Conservation (phyloP, 2,888 invertebrate genomes). For the Ctenicera cuprea region DNA sequence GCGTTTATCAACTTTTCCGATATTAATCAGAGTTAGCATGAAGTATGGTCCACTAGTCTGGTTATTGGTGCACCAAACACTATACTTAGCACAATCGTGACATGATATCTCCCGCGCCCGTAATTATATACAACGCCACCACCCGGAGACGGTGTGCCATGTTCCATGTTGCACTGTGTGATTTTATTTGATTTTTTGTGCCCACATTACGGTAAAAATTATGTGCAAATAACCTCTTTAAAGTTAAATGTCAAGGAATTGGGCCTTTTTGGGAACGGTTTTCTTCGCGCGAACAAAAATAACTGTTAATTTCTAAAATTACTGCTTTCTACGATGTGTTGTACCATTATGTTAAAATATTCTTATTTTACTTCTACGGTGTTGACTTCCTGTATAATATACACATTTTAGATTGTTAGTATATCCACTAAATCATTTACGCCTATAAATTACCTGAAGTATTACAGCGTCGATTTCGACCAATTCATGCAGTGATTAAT, state of each 20-base stretch:
- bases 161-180: constrained; percentile 42
- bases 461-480: too few relatives aligned
- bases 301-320: not conserved
- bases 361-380: not conserved
- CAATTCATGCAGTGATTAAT: too few relatives aligned
- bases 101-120: constrained; percentile 71
- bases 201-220: constrained; percentile 38
- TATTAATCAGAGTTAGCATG: constrained; percentile 51
- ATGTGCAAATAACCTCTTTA: constrained; percentile 31
- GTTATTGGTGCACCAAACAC: constrained; percentile 72
- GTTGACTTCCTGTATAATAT: too few relatives aligned
- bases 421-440: too few relatives aligned
- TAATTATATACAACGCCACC: constrained; percentile 68
- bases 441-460: too few relatives aligned
- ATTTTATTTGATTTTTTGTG: constrained; percentile 32
- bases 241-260: constrained; percentile 15
- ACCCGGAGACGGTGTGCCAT: constrained; percentile 51
- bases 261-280: not conserved
- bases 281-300: not conserved
- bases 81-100: constrained; percentile 73
- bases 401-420: too few relatives aligned
- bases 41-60: constrained; percentile 65
- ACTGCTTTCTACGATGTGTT: not conserved
- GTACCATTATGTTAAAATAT: constrained; percentile 6
- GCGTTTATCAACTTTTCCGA: constrained; percentile 52